phyloP scores from a whole-genome alignment of 2,888 invertebrate genomes.

The Crematogaster levior region DNA sequence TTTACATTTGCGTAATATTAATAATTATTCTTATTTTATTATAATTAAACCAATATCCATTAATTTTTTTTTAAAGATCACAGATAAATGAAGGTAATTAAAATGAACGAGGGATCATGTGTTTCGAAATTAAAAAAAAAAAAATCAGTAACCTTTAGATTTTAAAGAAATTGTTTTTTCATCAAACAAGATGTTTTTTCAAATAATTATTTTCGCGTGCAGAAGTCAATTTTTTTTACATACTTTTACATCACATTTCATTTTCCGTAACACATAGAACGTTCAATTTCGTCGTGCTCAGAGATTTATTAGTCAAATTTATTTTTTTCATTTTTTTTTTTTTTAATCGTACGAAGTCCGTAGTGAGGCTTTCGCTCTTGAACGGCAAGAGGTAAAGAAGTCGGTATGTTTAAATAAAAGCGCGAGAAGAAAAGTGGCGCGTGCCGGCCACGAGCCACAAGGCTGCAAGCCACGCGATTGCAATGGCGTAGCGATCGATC shows the following conservation, averaged over 20 bases:
- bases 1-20: not conserved
- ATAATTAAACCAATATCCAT: not conserved
- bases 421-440: slow-evolving; percentile 54
- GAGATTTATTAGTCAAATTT: not conserved
- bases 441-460: slow-evolving; percentile 26
- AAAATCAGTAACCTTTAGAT: not conserved
- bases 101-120: not conserved
- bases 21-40: not conserved
- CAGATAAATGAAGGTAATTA: not conserved
- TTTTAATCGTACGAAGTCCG: not conserved
- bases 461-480: slow-evolving; percentile 37
- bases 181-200: not conserved
- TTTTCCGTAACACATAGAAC: not conserved
- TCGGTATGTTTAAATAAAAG: slow-evolving; percentile 27
- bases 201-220: not conserved
- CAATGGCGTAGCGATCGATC: slow-evolving; percentile 47
- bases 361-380: not conserved
- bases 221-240: not conserved
- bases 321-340: not conserved
- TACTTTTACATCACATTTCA: not conserved
- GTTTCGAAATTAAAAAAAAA: too few species aligned
- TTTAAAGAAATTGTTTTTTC: not conserved
- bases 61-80: not conserved
- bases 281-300: not conserved
- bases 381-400: slow-evolving; percentile 6